Conservation (phyloP, 1,140 invertebrate species). For the Thaumatotibia leucotreta region DNA sequence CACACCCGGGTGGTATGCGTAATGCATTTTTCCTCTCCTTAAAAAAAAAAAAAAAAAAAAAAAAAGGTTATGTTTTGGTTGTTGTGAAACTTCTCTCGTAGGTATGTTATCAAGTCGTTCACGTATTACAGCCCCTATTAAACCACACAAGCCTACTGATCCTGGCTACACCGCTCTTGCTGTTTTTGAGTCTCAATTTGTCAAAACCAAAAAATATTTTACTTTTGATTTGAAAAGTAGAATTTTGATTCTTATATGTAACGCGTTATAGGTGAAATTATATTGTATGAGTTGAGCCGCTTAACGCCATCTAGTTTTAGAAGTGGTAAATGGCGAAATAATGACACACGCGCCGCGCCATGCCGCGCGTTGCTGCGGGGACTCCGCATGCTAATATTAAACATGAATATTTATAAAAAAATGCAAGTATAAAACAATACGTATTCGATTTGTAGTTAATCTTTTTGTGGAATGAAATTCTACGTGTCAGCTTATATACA, state of each 20-base stretch:
- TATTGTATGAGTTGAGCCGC: not conserved
- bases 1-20: no score
- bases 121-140: not conserved
- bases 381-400: conserved; percentile 58
- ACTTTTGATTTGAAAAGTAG: not conserved
- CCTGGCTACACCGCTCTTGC: not conserved
- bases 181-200: not conserved
- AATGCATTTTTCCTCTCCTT: no score
- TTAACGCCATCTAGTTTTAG: conserved; percentile 46
- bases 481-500: not conserved
- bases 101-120: not conserved
- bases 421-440: conserved; percentile 52
- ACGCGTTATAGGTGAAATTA: not conserved
- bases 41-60: no score
- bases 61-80: no score
- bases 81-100: not conserved
- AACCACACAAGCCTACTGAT: not conserved
- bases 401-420: conserved; percentile 73
- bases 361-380: conserved; percentile 29
- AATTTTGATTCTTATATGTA: not conserved
- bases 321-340: conserved; percentile 62
- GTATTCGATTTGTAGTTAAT: not conserved
- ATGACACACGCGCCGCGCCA: conserved; percentile 52
- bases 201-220: not conserved
- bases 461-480: not conserved